Percentiles rank a stretch among this genome's conserved stretches.
Evolutionary conservation across 2,797 vertebrate species (phyloP).

Genomic region (Rhincodon typus): DNA sequence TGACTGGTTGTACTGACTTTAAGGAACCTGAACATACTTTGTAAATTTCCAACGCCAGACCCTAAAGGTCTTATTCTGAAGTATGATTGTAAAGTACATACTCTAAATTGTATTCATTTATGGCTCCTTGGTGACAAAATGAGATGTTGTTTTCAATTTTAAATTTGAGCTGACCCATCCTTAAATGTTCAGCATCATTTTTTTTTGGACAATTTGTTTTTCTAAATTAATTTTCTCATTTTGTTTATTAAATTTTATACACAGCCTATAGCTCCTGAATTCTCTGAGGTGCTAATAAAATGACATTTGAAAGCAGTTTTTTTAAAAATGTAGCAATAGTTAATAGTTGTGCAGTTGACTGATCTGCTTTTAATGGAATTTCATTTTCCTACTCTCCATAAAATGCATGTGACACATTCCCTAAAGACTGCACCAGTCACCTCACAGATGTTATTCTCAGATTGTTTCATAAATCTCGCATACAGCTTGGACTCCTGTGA

Average conservation of each 20-base stretch:
- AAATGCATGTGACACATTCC: slow-evolving; percentile 1
- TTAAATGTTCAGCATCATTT: not conserved
- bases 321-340: not conserved
- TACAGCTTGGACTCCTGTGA: not conserved
- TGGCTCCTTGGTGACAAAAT: not conserved
- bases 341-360: slow-evolving; percentile 21
- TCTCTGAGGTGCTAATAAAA: not conserved
- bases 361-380: not conserved
- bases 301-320: not conserved
- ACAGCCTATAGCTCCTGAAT: not conserved
- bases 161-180: not conserved
- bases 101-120: not conserved
- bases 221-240: no score
- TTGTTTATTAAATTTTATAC: no score
- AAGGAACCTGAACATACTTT: not conserved
- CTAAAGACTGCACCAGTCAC: slow-evolving; percentile 24
- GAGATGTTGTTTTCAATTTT: not conserved
- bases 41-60: not conserved
- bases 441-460: slow-evolving; percentile 24
- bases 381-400: slow-evolving; percentile 20
- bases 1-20: not conserved
- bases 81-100: not conserved
- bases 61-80: not conserved
- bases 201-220: not conserved
- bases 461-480: slow-evolving; percentile 25